Percentiles rank a stretch among this genome's conserved stretches.
These are phyloP conservation scores for Gadopsis marmoratus DNA, from an alignment of 2,797 vertebrate genomes.

Conservation along the genomic window DNA sequence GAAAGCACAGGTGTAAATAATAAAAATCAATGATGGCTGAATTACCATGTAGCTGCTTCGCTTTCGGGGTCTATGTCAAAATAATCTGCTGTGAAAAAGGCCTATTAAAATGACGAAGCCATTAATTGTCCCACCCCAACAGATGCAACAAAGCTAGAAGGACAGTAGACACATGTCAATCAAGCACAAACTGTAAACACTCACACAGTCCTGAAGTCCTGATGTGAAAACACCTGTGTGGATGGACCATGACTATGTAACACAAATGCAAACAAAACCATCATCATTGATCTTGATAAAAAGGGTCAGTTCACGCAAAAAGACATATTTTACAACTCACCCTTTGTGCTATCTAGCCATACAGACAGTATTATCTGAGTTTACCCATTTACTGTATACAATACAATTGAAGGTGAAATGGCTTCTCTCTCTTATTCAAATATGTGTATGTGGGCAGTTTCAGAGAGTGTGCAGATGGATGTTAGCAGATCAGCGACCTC, in stretches of 20 bases:
- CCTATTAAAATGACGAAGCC: neutral
- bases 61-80: neutral
- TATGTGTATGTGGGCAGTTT: slow-evolving; percentile 20
- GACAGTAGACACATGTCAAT: neutral
- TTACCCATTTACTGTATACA: neutral
- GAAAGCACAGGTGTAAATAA: neutral
- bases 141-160: neutral
- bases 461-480: slow-evolving; percentile 25
- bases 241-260: neutral
- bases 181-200: neutral
- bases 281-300: neutral
- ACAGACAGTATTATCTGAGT: neutral
- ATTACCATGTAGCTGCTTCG: neutral
- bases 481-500: slow-evolving; percentile 75
- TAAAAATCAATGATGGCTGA: neutral
- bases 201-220: neutral
- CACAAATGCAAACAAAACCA: neutral
- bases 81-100: neutral
- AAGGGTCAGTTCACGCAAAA: neutral
- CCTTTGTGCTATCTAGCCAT: neutral
- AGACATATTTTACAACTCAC: too few species aligned
- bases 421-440: neutral
- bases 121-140: neutral
- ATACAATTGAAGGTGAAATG: neutral
- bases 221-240: neutral